phyloP scores from a whole-genome alignment of 2,113 vertebrate genomes.

The Cinclus mexicanus region DNA sequence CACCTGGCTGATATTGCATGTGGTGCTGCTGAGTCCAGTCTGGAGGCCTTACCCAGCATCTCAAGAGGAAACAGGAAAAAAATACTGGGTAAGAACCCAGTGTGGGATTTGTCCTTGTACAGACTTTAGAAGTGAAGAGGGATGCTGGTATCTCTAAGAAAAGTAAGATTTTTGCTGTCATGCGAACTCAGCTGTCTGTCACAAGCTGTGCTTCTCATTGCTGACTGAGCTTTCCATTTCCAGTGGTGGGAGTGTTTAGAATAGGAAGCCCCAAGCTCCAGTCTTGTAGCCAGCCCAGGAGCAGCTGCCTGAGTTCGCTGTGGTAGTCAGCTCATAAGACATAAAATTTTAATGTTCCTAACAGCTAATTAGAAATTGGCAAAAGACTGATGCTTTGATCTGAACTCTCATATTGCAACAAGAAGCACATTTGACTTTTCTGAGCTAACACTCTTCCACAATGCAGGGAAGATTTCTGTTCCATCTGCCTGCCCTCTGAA shows the following conservation, averaged over 20 bases:
- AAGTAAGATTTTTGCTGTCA: neutral
- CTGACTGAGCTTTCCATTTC: neutral
- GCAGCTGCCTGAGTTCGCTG: neutral
- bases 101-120: neutral
- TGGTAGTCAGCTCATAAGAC: neutral
- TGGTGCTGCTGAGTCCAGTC: neutral
- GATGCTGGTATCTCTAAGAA: neutral
- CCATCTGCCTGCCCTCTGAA: neutral
- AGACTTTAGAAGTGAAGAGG: neutral
- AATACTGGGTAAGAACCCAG: neutral
- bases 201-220: neutral
- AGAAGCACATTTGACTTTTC: neutral
- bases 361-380: neutral
- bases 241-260: neutral
- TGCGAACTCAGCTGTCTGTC: neutral
- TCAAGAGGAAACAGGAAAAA: neutral
- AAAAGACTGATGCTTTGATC: neutral
- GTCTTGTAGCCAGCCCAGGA: neutral
- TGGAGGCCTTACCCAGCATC: neutral
- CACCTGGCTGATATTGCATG: neutral
- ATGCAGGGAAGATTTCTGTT: neutral
- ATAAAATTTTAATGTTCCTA: neutral
- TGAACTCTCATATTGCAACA: neutral
- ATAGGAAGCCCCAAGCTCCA: neutral
- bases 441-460: neutral